Evolutionary conservation across 2,113 vertebrate species (phyloP).

Genomic region (Eulemur macaco): DNA sequence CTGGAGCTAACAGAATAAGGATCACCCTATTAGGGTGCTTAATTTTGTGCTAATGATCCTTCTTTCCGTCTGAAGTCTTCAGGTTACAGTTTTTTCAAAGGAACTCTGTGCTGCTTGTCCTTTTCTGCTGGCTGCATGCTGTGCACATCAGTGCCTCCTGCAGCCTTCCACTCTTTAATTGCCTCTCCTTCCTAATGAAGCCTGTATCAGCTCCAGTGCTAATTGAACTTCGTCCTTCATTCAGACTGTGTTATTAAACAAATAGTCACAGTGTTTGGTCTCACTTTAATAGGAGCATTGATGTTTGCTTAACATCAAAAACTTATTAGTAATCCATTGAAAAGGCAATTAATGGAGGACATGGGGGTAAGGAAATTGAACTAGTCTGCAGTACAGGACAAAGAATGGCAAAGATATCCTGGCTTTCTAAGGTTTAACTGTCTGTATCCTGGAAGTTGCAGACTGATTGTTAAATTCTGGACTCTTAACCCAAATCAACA

Average conservation of each 20-base stretch:
- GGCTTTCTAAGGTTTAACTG: slow-evolving; percentile 60
- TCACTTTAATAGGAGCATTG: slow-evolving; percentile 72
- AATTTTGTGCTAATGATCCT: slow-evolving; percentile 72
- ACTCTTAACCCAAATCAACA: not conserved
- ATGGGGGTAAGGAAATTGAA: slow-evolving; percentile 71
- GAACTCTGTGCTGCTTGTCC: slow-evolving; percentile 6
- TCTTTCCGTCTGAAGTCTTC: slow-evolving; percentile 73
- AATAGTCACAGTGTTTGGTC: slow-evolving; percentile 77
- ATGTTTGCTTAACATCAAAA: slow-evolving; percentile 80
- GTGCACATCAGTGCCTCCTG: slow-evolving; percentile 60
- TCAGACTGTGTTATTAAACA: slow-evolving; percentile 78
- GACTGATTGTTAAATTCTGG: slow-evolving; percentile 33
- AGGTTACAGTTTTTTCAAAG: slow-evolving; percentile 60
- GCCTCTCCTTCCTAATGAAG: slow-evolving; percentile 65
- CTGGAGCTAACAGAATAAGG: slow-evolving; percentile 1
- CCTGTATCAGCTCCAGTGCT: slow-evolving; percentile 55
- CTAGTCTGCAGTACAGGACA: slow-evolving; percentile 50
- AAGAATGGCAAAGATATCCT: slow-evolving; percentile 25
- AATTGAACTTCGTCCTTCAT: slow-evolving; percentile 78
- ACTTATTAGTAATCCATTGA: slow-evolving; percentile 76
- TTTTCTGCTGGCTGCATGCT: slow-evolving; percentile 48
- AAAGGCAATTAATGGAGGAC: slow-evolving; percentile 76
- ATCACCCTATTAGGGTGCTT: slow-evolving; percentile 64
- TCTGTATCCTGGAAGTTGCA: slow-evolving; percentile 47
- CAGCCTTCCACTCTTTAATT: slow-evolving; percentile 61